phyloP scores from a whole-genome alignment of 2,888 invertebrate genomes.

The Dinocampus coccinellae region DNA sequence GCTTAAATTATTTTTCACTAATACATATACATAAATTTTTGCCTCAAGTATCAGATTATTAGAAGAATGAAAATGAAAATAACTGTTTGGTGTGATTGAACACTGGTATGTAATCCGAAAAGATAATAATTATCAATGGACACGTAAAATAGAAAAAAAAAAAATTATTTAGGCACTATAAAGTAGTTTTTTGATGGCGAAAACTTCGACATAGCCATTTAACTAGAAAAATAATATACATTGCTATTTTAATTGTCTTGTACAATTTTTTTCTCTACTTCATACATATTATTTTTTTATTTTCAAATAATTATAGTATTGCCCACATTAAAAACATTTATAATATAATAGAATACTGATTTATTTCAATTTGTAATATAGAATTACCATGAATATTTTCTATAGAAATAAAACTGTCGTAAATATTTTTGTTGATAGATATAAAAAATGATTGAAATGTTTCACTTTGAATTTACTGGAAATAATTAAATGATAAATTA shows the following conservation, averaged over 20 bases:
- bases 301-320: neutral
- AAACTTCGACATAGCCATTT: neutral
- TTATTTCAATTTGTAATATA: neutral
- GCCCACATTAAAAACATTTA: neutral
- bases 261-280: neutral
- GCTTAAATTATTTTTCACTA: neutral
- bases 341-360: neutral
- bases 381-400: neutral
- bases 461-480: too few relatives aligned
- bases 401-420: neutral
- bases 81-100: neutral
- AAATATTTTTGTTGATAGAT: neutral
- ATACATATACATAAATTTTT: neutral
- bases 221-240: neutral
- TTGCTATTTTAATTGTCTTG: neutral
- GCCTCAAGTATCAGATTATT: neutral
- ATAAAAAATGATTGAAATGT: neutral
- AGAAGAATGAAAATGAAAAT: neutral
- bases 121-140: neutral
- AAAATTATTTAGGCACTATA: neutral
- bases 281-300: neutral
- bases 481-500: too few relatives aligned
- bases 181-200: neutral
- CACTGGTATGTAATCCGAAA: neutral
- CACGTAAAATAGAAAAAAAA: neutral